Percentiles rank a stretch among this genome's conserved stretches.
phyloP scores from a whole-genome alignment of 2,797 vertebrate species.

The Ispidina picta region DNA sequence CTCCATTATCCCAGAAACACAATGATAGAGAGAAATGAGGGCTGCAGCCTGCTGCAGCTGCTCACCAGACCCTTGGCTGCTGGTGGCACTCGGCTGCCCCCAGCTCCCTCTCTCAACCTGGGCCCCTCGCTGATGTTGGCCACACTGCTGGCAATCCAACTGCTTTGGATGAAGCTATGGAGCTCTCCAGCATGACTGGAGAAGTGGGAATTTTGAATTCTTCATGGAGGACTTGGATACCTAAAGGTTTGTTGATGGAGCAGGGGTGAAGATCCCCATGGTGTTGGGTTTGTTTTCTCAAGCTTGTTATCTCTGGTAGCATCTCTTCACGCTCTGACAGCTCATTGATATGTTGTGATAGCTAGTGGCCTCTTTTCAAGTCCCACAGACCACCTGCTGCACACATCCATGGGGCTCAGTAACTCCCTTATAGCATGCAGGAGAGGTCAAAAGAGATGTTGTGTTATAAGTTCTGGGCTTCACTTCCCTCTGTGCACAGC shows the following conservation, averaged over 20 bases:
- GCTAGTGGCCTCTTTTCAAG: neutral
- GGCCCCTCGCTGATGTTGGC: rapidly evolving
- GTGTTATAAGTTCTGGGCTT: neutral
- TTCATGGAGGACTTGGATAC: neutral
- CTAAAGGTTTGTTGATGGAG: neutral
- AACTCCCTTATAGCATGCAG: neutral
- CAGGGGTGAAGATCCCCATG: neutral
- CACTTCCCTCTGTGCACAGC: neutral
- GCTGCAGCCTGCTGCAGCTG: neutral
- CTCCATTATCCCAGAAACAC: neutral
- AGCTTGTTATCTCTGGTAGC: neutral
- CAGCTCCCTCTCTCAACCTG: rapidly evolving
- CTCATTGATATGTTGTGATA: neutral
- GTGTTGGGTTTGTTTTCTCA: neutral
- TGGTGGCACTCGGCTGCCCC: neutral
- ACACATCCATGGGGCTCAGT: neutral
- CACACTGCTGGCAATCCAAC: neutral
- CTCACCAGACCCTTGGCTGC: neutral
- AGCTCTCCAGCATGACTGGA: neutral
- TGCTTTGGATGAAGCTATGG: rapidly evolving
- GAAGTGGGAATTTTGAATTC: neutral
- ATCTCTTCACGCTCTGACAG: neutral
- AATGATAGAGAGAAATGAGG: neutral
- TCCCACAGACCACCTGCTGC: neutral
- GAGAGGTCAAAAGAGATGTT: neutral